Conservation (phyloP, 2,888 invertebrate species). For the Sicus ferrugineus region DNA sequence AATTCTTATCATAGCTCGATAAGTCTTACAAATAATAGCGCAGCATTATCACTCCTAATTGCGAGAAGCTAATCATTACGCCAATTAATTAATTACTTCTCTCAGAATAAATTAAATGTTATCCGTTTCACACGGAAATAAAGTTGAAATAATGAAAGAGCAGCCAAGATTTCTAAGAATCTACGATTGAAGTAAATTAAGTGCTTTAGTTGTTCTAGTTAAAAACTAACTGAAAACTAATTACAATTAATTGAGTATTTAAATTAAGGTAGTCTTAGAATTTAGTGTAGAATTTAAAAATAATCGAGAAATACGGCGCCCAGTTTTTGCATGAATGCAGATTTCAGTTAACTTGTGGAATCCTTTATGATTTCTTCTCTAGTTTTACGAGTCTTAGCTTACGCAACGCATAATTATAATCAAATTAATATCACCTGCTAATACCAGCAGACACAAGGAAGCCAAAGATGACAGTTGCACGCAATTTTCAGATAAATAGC, state of each 20-base stretch:
- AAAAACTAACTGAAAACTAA: too few species aligned
- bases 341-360: neutral
- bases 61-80: neutral
- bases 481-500: slow-evolving; percentile 22
- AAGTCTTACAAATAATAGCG: slow-evolving; percentile 8
- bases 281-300: neutral
- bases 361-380: neutral
- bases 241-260: too few species aligned
- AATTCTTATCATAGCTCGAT: slow-evolving; percentile 3
- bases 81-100: neutral
- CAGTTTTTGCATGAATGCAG: neutral
- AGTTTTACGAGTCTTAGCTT: neutral
- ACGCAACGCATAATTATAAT: neutral
- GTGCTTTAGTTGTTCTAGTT: neutral
- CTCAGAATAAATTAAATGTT: neutral
- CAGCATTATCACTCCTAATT: neutral
- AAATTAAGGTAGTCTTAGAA: neutral
- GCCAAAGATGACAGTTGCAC: slow-evolving; percentile 40
- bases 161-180: slow-evolving; percentile 4
- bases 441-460: slow-evolving; percentile 12
- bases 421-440: slow-evolving; percentile 10
- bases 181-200: neutral
- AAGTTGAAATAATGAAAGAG: neutral
- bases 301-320: neutral
- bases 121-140: neutral